Evolutionary conservation across 2,797 vertebrate genomes (phyloP).

Genomic region (Borostomias antarcticus): DNA sequence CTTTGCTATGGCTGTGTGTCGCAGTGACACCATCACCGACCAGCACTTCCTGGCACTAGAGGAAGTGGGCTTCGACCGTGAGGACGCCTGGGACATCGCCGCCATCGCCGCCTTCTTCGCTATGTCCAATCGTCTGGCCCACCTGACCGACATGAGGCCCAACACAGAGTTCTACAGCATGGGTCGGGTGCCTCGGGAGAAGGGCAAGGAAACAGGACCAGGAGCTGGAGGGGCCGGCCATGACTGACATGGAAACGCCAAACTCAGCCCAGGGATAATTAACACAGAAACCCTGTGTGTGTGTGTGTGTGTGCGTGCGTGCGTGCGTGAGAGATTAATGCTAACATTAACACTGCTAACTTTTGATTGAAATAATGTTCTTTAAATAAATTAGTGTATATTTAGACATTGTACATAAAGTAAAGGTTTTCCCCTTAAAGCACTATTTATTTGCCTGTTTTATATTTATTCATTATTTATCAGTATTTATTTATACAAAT

Average conservation of each 20-base stretch:
- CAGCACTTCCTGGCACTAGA: conserved; percentile 80
- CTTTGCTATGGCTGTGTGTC: conserved; percentile 82
- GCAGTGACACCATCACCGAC: conserved; percentile 81
- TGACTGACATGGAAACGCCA: background rate
- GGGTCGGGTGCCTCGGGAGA: conserved; percentile 74
- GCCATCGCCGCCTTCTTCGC: conserved; percentile 84
- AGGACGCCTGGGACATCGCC: conserved; percentile 88
- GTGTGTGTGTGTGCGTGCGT: background rate
- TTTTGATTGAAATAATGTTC: too few relatives aligned
- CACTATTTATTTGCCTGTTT: too few relatives aligned
- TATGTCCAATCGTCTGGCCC: conserved; percentile 85
- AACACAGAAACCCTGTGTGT: too few relatives aligned
- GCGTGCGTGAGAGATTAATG: background rate
- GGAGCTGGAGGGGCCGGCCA: conserved; percentile 13
- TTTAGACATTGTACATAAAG: too few relatives aligned
- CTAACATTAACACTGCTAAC: too few relatives aligned
- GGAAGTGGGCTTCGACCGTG: conserved; percentile 80
- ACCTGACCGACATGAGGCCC: conserved; percentile 79
- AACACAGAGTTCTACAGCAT: conserved; percentile 84
- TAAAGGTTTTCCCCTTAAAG: too few relatives aligned
- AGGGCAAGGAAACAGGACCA: conserved; percentile 46
- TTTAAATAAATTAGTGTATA: too few relatives aligned
- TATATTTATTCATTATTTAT: too few relatives aligned
- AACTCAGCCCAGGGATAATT: too few relatives aligned
- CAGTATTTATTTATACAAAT: too few relatives aligned